Conservation (phyloP, 2,113 vertebrate species). For the Mustela lutreola region DNA sequence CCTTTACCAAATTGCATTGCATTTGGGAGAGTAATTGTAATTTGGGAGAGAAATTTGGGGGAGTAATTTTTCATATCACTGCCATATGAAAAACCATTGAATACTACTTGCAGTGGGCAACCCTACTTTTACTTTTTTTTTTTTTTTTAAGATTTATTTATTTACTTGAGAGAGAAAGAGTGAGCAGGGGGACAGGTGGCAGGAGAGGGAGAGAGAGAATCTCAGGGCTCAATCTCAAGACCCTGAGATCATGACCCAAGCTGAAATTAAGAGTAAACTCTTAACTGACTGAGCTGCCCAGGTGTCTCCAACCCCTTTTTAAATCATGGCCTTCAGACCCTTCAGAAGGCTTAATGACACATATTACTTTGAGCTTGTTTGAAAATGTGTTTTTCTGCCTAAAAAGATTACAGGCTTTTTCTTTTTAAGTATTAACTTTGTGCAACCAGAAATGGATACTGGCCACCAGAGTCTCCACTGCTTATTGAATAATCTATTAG, state of each 20-base stretch:
- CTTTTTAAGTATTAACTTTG: slow-evolving; percentile 43
- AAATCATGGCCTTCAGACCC: not conserved
- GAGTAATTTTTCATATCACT: too few relatives aligned
- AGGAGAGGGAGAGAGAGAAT: not conserved
- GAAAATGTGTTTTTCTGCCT: slow-evolving; percentile 56
- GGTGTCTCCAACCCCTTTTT: not conserved
- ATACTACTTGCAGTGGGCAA: not conserved
- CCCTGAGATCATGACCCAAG: not conserved
- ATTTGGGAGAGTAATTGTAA: not conserved
- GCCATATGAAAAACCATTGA: not conserved
- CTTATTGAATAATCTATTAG: slow-evolving; percentile 48
- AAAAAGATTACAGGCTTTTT: slow-evolving; percentile 21
- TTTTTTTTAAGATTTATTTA: not conserved
- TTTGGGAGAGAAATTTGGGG: too few relatives aligned
- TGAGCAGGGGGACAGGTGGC: not conserved
- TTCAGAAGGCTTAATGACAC: not conserved
- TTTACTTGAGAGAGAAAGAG: not conserved
- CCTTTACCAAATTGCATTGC: not conserved
- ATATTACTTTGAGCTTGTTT: slow-evolving; percentile 20
- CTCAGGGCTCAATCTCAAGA: not conserved
- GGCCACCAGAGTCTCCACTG: not conserved
- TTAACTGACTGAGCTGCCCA: not conserved
- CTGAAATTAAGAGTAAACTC: not conserved
- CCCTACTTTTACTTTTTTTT: not conserved
- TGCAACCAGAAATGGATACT: slow-evolving; percentile 16